phyloP scores from a whole-genome alignment of 2,797 vertebrate species.

The Microctenopoma lineatum region DNA sequence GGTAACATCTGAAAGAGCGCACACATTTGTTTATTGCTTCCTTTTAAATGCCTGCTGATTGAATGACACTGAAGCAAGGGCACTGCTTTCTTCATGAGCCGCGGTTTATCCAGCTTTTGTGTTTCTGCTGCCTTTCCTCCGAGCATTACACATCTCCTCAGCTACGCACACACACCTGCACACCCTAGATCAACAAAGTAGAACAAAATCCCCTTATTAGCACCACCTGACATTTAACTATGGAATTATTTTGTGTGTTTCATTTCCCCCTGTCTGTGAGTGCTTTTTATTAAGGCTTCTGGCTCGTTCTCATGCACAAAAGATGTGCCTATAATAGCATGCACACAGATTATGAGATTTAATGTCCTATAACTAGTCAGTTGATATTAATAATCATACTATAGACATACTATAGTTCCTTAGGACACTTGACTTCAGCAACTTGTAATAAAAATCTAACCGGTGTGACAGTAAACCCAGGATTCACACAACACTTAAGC shows the following conservation, averaged over 20 bases:
- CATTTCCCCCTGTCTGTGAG: slow-evolving; percentile 31
- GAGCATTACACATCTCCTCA: slow-evolving; percentile 2
- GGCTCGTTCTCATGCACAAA: slow-evolving; percentile 35
- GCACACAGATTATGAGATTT: slow-evolving; percentile 7
- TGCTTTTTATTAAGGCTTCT: slow-evolving; percentile 46
- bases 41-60: slow-evolving; percentile 15
- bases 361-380: slow-evolving; percentile 4
- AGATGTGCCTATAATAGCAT: slow-evolving; percentile 25
- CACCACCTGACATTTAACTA: slow-evolving; percentile 74
- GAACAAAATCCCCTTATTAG: slow-evolving; percentile 61
- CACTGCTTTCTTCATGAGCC: background rate
- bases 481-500: slow-evolving; percentile 3
- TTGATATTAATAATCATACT: background rate
- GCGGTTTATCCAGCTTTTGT: slow-evolving; percentile 7
- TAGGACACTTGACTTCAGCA: background rate
- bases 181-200: slow-evolving; percentile 47
- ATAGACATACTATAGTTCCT: background rate
- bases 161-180: slow-evolving; percentile 11
- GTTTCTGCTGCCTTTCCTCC: slow-evolving; percentile 15
- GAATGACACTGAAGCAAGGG: slow-evolving; percentile 31
- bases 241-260: slow-evolving; percentile 51
- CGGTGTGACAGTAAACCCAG: slow-evolving; percentile 12
- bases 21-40: slow-evolving; percentile 3
- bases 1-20: background rate
- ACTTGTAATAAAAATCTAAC: slow-evolving; percentile 17